These are phyloP conservation scores for Oryzias celebensis DNA, from an alignment of 2,113 vertebrate species.

Conservation along the genomic window DNA sequence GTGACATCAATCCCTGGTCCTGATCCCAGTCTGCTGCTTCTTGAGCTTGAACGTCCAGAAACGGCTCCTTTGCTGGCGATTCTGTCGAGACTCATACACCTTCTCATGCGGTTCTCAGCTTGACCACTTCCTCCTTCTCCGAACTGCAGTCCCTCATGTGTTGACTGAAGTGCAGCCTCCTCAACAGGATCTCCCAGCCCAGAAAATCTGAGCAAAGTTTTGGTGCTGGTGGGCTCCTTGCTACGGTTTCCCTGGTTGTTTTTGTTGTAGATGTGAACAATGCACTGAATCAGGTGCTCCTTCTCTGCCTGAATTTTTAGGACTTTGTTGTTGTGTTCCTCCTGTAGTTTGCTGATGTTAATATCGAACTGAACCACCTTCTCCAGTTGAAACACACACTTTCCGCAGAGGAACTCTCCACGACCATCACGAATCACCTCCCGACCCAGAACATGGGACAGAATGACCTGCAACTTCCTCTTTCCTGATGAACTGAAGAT, in stretches of 20 bases:
- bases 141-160: conserved; percentile 25
- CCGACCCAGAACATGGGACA: conserved; percentile 73
- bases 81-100: conserved; percentile 70
- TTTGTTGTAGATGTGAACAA: conserved; percentile 71
- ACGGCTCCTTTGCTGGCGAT: conserved; percentile 42
- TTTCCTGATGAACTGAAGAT: conserved; percentile 74
- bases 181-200: conserved; percentile 33
- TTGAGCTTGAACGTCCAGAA: conserved; percentile 21
- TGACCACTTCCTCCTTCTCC: conserved; percentile 22
- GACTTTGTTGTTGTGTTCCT: conserved; percentile 53
- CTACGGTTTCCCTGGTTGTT: conserved; percentile 53
- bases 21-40: conserved; percentile 45
- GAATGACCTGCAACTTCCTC: conserved; percentile 71
- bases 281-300: conserved; percentile 69
- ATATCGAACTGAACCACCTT: conserved; percentile 73
- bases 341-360: conserved; percentile 63
- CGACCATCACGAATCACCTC: conserved; percentile 71
- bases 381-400: conserved; percentile 79
- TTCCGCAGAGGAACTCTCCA: conserved; percentile 77
- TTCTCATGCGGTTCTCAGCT: conserved; percentile 48
- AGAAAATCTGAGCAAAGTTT: conserved; percentile 15
- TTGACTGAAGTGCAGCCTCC: conserved; percentile 19
- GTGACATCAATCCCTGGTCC: conserved; percentile 20
- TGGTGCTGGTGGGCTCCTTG: conserved; percentile 19
- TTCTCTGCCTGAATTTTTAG: conserved; percentile 71